Conservation (phyloP, 23 tunicate species). For the Trididemnum clinides region DNA sequence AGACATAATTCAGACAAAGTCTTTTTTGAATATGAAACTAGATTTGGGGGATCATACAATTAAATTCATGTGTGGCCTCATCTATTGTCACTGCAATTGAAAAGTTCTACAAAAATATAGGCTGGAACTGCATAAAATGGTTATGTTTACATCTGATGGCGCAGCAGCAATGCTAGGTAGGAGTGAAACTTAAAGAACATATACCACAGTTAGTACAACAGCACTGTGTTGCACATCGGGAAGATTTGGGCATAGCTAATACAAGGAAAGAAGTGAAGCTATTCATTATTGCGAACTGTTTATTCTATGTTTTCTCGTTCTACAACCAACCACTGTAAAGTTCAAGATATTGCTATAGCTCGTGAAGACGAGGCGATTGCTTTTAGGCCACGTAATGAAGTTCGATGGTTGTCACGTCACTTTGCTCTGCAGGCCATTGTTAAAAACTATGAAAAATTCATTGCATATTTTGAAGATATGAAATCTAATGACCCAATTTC, state of each 20-base stretch:
- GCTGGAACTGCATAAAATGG: neutral
- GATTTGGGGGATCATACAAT: neutral
- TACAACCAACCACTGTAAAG: too few relatives aligned
- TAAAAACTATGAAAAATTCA: too few relatives aligned
- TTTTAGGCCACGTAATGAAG: too few relatives aligned
- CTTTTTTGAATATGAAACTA: too few relatives aligned
- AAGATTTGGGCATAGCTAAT: too few relatives aligned
- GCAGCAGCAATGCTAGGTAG: neutral
- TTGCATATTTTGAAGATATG: neutral
- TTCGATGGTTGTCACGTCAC: neutral
- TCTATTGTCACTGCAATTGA: too few relatives aligned
- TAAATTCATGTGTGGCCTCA: neutral
- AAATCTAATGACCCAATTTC: too few relatives aligned
- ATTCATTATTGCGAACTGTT: neutral
- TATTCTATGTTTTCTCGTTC: too few relatives aligned
- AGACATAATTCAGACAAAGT: neutral
- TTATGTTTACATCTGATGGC: too few relatives aligned
- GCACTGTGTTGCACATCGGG: too few relatives aligned
- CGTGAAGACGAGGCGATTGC: neutral
- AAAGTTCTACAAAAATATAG: neutral
- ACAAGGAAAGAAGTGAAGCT: too few relatives aligned
- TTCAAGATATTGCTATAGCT: too few relatives aligned
- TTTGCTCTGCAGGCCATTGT: neutral
- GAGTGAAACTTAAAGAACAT: neutral
- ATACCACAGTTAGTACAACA: neutral